phyloP scores from a whole-genome alignment of 2,797 vertebrate species.

The Pangasius larnaudii region DNA sequence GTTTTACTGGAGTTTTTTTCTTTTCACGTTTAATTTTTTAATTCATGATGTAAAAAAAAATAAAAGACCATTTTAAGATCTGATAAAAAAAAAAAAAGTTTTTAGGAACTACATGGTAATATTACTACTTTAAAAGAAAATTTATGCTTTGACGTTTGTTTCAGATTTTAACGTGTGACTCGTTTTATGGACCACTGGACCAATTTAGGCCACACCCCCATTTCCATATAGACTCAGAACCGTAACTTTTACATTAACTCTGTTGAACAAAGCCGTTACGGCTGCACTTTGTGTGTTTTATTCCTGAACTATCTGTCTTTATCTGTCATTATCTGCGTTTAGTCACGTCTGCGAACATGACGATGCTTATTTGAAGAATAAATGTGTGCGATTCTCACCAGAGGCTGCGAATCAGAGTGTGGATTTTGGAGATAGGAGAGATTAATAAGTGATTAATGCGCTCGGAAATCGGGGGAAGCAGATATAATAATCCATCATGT shows the following conservation, averaged over 20 bases:
- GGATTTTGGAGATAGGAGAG: constrained; percentile 4
- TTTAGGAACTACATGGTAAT: neutral
- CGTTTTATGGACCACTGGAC: neutral
- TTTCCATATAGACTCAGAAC: neutral
- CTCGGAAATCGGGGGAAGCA: neutral
- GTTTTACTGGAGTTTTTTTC: too few species aligned
- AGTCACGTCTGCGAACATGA: neutral
- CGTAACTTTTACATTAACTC: neutral
- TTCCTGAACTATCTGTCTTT: neutral
- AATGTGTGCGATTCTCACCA: neutral
- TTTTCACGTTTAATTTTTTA: too few species aligned
- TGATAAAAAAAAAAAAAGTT: neutral
- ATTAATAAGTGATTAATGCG: constrained; percentile 28
- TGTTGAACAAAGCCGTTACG: neutral
- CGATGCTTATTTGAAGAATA: neutral
- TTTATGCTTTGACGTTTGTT: neutral
- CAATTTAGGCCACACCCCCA: neutral
- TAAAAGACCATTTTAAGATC: neutral
- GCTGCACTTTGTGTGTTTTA: neutral
- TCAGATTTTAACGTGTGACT: neutral
- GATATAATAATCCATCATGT: neutral
- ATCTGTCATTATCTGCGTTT: neutral
- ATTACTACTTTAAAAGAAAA: neutral
- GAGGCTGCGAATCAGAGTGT: neutral
- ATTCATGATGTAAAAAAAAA: neutral